A percentile compares a stretch with the other conserved stretches of the same genome.
Evolutionary conservation across 2,113 vertebrate genomes (phyloP).

Genomic region (Alethe castanea): DNA sequence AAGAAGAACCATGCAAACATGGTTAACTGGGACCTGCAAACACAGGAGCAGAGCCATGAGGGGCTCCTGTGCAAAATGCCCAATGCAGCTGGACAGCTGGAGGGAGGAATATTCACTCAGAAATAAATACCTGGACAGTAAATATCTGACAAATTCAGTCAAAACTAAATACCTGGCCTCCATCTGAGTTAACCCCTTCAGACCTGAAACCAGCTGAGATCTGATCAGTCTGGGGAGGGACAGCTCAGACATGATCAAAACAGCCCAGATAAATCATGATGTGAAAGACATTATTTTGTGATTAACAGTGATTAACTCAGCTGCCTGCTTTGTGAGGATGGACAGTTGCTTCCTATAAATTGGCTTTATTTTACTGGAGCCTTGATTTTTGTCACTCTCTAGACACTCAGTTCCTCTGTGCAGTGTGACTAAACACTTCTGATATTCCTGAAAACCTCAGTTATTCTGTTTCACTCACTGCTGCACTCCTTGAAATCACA

Average conservation of each 20-base stretch:
- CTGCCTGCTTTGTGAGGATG: background rate
- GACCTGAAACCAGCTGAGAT: background rate
- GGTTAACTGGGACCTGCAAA: background rate
- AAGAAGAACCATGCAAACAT: background rate
- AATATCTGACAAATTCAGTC: background rate
- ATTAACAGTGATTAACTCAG: background rate
- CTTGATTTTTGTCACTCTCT: background rate
- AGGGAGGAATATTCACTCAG: background rate
- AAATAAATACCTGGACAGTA: background rate
- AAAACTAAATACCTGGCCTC: background rate
- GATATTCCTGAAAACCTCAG: background rate
- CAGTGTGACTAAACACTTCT: background rate
- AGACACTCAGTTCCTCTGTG: background rate
- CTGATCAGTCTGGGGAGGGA: background rate
- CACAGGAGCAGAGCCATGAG: fast-evolving
- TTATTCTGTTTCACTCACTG: background rate
- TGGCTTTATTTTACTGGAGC: background rate
- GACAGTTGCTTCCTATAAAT: background rate
- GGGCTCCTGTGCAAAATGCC: background rate
- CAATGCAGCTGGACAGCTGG: background rate
- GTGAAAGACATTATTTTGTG: background rate
- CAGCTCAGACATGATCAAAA: background rate
- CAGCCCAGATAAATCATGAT: background rate
- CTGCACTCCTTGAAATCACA: fast-evolving
- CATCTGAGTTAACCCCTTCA: background rate